phyloP scores from a whole-genome alignment of 2,113 vertebrate species.

The Equus przewalskii region DNA sequence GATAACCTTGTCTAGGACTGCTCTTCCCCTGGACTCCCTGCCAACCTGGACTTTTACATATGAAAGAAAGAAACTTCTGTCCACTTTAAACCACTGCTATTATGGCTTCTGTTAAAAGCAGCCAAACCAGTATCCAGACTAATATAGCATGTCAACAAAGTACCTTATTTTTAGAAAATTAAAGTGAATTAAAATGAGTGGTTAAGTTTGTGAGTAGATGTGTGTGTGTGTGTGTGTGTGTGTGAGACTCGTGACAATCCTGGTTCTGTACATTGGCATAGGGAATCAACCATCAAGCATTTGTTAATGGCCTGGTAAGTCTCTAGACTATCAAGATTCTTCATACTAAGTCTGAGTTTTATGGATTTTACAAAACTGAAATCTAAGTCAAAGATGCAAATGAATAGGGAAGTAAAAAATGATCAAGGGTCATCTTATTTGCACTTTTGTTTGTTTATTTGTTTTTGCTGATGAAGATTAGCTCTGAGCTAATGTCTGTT shows the following conservation, averaged over 20 bases:
- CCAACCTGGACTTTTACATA: not conserved
- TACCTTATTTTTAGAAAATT: slow-evolving; percentile 61
- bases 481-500: no score
- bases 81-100: slow-evolving; percentile 13
- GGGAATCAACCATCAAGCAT: not conserved
- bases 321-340: not conserved
- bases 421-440: not conserved
- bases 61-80: not conserved
- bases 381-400: slow-evolving; percentile 33
- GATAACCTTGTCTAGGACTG: not conserved
- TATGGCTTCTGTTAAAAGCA: slow-evolving; percentile 36
- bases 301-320: not conserved
- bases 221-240: not conserved
- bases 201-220: not conserved
- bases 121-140: not conserved
- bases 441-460: not conserved
- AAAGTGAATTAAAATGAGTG: not conserved
- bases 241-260: not conserved
- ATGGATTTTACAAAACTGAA: slow-evolving; percentile 34
- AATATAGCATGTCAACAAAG: not conserved
- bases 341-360: not conserved
- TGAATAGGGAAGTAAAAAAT: slow-evolving; percentile 21
- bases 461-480: no score
- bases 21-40: not conserved
- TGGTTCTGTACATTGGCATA: not conserved